phyloP scores from a whole-genome alignment of 2,797 vertebrate genomes.

The Phrynocephalus guinanensis region DNA sequence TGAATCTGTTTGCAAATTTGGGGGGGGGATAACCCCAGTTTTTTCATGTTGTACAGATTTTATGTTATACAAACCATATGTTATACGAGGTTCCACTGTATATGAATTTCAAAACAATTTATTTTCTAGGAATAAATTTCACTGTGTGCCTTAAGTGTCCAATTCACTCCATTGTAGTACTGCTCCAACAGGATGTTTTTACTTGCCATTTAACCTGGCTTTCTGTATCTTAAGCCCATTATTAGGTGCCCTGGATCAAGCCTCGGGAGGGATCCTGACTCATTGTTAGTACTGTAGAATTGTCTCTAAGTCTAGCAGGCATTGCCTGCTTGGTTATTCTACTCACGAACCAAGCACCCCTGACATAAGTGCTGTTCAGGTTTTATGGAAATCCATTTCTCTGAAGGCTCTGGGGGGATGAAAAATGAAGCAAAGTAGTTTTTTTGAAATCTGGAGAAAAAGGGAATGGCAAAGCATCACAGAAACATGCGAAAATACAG shows the following conservation, averaged over 20 bases:
- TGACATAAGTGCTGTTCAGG: neutral
- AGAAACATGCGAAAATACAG: too few relatives aligned
- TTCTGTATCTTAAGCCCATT: too few relatives aligned
- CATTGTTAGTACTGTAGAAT: neutral
- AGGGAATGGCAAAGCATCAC: slow-evolving; percentile 8
- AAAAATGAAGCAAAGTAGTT: neutral
- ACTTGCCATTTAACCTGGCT: too few relatives aligned
- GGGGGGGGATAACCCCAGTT: too few relatives aligned
- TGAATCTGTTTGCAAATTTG: too few relatives aligned
- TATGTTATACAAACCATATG: too few relatives aligned
- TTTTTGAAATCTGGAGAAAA: neutral
- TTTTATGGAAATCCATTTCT: slow-evolving; percentile 3
- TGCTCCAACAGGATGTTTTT: too few relatives aligned
- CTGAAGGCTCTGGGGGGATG: slow-evolving; percentile 1
- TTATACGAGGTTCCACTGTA: too few relatives aligned
- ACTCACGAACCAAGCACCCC: neutral
- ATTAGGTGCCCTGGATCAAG: neutral
- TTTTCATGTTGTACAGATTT: too few relatives aligned
- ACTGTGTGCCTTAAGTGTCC: too few relatives aligned
- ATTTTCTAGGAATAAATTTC: neutral
- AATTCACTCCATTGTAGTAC: too few relatives aligned
- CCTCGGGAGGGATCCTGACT: neutral
- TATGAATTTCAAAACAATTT: neutral
- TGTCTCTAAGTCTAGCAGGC: neutral
- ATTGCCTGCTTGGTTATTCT: neutral